Evolutionary conservation across 2,888 invertebrate species (phyloP).

Genomic region (Drosophila subsilvestris): DNA sequence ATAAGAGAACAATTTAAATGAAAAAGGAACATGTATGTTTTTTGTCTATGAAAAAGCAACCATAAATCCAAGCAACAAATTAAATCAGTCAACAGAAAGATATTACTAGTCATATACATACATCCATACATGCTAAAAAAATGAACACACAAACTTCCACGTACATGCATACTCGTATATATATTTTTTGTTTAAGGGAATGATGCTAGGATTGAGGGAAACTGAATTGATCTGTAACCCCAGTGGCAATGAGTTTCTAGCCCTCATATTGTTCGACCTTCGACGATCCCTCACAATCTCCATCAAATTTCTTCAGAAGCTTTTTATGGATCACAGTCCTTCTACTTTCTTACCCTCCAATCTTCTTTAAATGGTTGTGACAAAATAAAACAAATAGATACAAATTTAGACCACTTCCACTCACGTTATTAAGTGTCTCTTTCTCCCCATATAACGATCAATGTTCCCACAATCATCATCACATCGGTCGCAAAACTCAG

Average conservation of each 20-base stretch:
- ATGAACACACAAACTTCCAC: not conserved
- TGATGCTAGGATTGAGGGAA: no score
- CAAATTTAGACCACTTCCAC: constrained; percentile 40
- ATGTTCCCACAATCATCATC: constrained; percentile 12
- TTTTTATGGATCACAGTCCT: constrained; percentile 17
- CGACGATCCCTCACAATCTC: no score
- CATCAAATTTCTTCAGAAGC: not conserved
- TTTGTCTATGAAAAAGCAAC: not conserved
- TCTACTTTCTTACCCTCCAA: constrained; percentile 43
- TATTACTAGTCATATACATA: not conserved
- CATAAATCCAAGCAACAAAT: constrained; percentile 2
- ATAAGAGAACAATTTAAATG: not conserved
- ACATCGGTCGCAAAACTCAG: constrained; percentile 19
- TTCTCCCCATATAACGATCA: not conserved
- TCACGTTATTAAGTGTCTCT: not conserved
- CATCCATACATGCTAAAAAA: not conserved
- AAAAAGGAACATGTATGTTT: not conserved
- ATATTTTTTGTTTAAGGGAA: not conserved
- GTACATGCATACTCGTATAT: not conserved
- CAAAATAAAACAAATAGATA: constrained; percentile 8
- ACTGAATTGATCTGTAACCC: not conserved
- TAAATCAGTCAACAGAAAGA: constrained; percentile 3
- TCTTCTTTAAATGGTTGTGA: constrained; percentile 70
- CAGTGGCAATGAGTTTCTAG: no score
- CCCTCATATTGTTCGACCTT: no score